These are phyloP conservation scores for Druon quercuslanigerum DNA, from an alignment of 1,140 invertebrate genomes.

Conservation along the genomic window DNA sequence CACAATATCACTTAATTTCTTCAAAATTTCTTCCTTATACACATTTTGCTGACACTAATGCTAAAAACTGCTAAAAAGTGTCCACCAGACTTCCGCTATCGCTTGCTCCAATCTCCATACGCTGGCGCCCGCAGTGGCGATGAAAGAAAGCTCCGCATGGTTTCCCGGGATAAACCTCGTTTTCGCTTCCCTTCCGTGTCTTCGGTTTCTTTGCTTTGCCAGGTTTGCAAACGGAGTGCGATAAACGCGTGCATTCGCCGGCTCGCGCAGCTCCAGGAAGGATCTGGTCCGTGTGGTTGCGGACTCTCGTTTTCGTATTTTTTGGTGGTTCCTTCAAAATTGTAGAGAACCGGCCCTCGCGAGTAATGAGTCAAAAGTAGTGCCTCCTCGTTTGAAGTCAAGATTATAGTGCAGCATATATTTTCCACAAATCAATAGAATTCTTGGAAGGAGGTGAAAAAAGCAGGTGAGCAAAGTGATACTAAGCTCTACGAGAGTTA, in stretches of 20 bases:
- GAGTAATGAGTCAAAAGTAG: conserved; percentile 13
- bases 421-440: neutral
- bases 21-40: no score
- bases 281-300: neutral
- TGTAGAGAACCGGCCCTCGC: neutral
- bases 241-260: conserved; percentile 1
- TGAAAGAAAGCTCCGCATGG: neutral
- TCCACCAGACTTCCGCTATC: neutral
- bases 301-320: neutral
- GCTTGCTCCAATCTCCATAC: neutral
- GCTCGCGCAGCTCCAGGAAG: neutral
- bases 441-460: neutral
- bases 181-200: no score
- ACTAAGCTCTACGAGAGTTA: neutral
- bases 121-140: neutral
- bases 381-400: neutral
- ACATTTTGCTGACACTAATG: no score
- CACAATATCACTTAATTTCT: no score
- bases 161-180: neutral
- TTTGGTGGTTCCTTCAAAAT: neutral
- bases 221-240: no score
- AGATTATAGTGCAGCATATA: neutral
- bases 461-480: neutral
- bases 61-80: neutral
- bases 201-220: neutral